phyloP scores from a whole-genome alignment of 2,888 invertebrate genomes.

The Athripsodes cinereus region DNA sequence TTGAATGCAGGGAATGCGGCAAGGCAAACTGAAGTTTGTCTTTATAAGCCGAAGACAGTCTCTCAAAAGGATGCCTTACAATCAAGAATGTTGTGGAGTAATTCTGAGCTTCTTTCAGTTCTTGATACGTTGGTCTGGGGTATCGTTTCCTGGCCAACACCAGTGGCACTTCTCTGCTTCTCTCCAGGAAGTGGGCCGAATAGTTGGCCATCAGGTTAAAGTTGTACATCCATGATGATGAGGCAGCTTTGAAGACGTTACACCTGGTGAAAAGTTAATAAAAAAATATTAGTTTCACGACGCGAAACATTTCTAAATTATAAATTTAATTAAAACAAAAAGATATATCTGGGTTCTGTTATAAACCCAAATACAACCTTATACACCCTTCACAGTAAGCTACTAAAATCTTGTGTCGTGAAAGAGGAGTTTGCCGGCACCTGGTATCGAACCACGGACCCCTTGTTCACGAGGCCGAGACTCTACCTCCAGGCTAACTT shows the following conservation, averaged over 20 bases:
- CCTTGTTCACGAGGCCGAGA: too few relatives aligned
- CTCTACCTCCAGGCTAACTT: too few relatives aligned
- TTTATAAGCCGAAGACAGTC: conserved; percentile 74
- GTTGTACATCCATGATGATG: conserved; percentile 91
- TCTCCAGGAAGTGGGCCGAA: conserved; percentile 67
- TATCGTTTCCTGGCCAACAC: conserved; percentile 73
- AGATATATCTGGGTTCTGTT: too few relatives aligned
- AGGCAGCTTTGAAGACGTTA: conserved; percentile 77
- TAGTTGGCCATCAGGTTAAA: conserved; percentile 83
- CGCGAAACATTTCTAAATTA: too few relatives aligned
- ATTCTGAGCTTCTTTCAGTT: conserved; percentile 67
- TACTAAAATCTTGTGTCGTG: too few relatives aligned
- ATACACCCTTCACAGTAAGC: too few relatives aligned
- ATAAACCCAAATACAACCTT: too few relatives aligned
- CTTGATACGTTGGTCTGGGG: conserved; percentile 66
- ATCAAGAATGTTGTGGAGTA: conserved; percentile 76
- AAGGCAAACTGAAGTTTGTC: conserved; percentile 80
- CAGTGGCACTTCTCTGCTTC: conserved; percentile 71
- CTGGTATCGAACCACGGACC: too few relatives aligned
- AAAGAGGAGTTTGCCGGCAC: too few relatives aligned
- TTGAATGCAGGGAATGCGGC: conserved; percentile 76
- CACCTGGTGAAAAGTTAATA: conserved; percentile 45
- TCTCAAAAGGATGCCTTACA: conserved; percentile 75
- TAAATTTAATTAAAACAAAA: too few relatives aligned
- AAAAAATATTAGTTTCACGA: background rate